Conservation (phyloP, 2,888 invertebrate genomes). For the Sylvicola fuscatus region DNA sequence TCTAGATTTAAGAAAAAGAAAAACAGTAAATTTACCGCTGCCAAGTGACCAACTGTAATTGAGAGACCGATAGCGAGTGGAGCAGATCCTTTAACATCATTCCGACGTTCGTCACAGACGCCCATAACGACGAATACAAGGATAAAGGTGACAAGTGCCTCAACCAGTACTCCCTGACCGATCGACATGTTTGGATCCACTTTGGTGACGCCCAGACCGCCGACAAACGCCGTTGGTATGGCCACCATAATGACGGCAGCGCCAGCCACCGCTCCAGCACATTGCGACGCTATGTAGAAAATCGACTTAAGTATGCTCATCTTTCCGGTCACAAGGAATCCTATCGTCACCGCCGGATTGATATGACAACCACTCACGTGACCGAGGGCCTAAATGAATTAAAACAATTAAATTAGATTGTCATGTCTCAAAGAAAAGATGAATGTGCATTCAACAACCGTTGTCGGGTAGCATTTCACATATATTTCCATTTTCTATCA, state of each 20-base stretch:
- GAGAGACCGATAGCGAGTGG: constrained; percentile 76
- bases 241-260: constrained; percentile 50
- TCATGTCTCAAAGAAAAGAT: too few species aligned
- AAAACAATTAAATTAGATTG: too few species aligned
- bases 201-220: constrained; percentile 40
- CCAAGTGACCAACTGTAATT: constrained; percentile 66
- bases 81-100: constrained; percentile 61
- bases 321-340: constrained; percentile 62
- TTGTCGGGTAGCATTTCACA: too few species aligned
- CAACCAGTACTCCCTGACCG: constrained; percentile 61
- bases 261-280: constrained; percentile 61
- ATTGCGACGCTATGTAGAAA: constrained; percentile 64
- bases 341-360: constrained; percentile 79
- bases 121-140: constrained; percentile 72
- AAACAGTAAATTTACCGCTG: constrained; percentile 37
- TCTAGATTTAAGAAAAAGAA: background rate
- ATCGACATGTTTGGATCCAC: constrained; percentile 34
- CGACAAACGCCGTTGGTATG: constrained; percentile 7
- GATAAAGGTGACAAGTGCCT: constrained; percentile 69
- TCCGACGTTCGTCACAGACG: constrained; percentile 60
- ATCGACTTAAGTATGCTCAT: constrained; percentile 56
- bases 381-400: constrained; percentile 42
- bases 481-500: too few species aligned
- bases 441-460: too few species aligned
- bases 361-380: constrained; percentile 82